phyloP scores from a whole-genome alignment of 2,888 invertebrate genomes.

The Latheticus oryzae region DNA sequence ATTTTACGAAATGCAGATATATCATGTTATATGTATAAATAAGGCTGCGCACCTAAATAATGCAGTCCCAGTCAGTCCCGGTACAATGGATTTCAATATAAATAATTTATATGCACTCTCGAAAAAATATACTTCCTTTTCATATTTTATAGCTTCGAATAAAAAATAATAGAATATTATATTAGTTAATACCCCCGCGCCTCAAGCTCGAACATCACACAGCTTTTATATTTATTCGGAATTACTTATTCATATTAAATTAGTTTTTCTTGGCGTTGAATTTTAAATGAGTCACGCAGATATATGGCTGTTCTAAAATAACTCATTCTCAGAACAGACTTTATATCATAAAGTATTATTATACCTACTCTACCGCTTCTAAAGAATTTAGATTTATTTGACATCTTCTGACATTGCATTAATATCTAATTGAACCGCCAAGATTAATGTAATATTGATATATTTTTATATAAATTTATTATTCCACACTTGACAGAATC shows the following conservation, averaged over 20 bases:
- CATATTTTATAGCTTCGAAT: constrained; percentile 58
- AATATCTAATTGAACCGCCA: constrained; percentile 44
- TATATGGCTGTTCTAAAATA: constrained; percentile 60
- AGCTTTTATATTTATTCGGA: constrained; percentile 65
- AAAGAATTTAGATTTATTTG: constrained; percentile 62
- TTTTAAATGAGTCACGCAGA: constrained; percentile 64
- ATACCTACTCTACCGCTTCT: constrained; percentile 48
- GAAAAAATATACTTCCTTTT: constrained; percentile 64
- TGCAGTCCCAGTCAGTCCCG: constrained; percentile 56
- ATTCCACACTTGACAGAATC: constrained; percentile 28
- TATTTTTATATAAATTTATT: constrained; percentile 43
- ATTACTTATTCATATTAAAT: constrained; percentile 67
- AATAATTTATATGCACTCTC: constrained; percentile 64
- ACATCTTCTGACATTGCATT: constrained; percentile 49
- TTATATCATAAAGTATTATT: constrained; percentile 61
- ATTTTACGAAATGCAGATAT: constrained; percentile 59
- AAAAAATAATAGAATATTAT: constrained; percentile 67
- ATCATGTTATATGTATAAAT: constrained; percentile 58
- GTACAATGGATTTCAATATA: constrained; percentile 65
- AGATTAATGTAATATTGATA: constrained; percentile 47
- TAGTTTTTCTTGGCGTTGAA: constrained; percentile 65
- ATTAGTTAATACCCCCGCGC: constrained; percentile 64
- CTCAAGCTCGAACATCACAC: constrained; percentile 54
- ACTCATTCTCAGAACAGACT: constrained; percentile 61
- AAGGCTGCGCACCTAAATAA: constrained; percentile 57